Base-by-base conservation (phyloP, 2,113 vertebrate genomes). In the Phalacrocorax aristotelis region DNA sequence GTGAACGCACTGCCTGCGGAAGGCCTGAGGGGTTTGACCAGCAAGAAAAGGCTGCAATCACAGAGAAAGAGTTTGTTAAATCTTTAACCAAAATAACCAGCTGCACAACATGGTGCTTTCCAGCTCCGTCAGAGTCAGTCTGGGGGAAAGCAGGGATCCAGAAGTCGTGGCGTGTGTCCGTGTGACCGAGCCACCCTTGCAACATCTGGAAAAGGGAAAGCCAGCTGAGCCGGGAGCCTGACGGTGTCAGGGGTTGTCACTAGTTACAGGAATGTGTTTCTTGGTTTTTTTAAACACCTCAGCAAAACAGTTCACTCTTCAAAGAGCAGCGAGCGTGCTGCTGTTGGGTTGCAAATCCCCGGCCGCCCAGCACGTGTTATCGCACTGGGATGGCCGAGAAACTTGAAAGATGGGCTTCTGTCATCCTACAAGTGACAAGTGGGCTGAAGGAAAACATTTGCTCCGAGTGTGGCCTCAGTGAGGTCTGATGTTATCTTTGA, bases 361-460 rank as follows among this genome's bases (percentile, higher is more conserved):
- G 90, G 84, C 71, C 89, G 88, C 61, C 69, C 51, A 70, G 75
- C 81, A 89, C 77, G 57, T 46, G 82, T 91, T 95, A 87, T 95
- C 94, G 97, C 89, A 46, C 58, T 87, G 91, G 82, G 78, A 94
- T 91, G 97, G 91, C 70, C 10, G 13, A 55, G 84, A 86, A 95
- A 77, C 75, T 46, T 88, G 80, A 95, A 95, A 95, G 95, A 95
- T 88, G 89, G 4, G 13, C 62, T 86, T 85, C 93, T 94, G 84
- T 89, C 96, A 93, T 88, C 87, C 58, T 72, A 60, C 91, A 95
- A 95, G 74, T 91, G 91, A 95, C 75, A 96, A 94, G 89, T 77
- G 68, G 84, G 87, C 60, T 83, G 91, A 97, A 95, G 76, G 71
- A 95, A 96, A 95, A 93, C 95, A 95, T 94, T 94, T 95, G 84